phyloP scores from a whole-genome alignment of 2,113 vertebrate species.

The Sardina pilchardus region DNA sequence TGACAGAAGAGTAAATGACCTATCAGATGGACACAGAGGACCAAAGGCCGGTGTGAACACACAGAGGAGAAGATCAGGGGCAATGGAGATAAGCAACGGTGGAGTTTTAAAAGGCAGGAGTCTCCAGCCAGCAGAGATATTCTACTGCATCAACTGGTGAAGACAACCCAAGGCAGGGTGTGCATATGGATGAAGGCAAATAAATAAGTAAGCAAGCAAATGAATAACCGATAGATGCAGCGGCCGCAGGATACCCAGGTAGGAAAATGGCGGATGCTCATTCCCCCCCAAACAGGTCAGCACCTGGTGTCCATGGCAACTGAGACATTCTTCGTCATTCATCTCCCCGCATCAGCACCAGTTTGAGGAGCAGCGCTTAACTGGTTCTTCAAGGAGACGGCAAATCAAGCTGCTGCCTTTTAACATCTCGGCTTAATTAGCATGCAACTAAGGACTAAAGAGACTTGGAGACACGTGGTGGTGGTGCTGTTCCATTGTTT shows the following conservation, averaged over 20 bases:
- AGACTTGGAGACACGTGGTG: not conserved
- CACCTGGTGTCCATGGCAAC: constrained; percentile 5
- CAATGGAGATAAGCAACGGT: not conserved
- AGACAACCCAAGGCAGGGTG: not conserved
- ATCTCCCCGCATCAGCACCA: not conserved
- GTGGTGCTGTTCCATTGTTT: not conserved
- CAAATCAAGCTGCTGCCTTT: not conserved
- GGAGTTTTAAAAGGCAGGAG: not conserved
- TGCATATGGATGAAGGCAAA: not conserved
- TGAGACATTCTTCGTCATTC: not conserved
- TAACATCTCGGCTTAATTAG: not conserved
- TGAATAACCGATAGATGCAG: not conserved
- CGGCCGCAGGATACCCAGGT: not conserved
- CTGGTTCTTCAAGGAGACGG: not conserved
- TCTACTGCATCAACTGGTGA: not conserved
- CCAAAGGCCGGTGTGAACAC: not conserved
- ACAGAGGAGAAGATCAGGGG: not conserved
- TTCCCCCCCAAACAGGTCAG: not conserved
- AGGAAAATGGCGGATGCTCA: not conserved
- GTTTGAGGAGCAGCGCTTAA: not conserved
- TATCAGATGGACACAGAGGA: not conserved
- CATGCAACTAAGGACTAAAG: not conserved
- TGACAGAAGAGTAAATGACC: not conserved
- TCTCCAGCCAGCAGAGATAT: not conserved
- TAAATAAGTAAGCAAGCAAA: not conserved